Conservation (phyloP, 92 coral and sea anemone genomes). For the Hydrozoanthus gracilis region DNA sequence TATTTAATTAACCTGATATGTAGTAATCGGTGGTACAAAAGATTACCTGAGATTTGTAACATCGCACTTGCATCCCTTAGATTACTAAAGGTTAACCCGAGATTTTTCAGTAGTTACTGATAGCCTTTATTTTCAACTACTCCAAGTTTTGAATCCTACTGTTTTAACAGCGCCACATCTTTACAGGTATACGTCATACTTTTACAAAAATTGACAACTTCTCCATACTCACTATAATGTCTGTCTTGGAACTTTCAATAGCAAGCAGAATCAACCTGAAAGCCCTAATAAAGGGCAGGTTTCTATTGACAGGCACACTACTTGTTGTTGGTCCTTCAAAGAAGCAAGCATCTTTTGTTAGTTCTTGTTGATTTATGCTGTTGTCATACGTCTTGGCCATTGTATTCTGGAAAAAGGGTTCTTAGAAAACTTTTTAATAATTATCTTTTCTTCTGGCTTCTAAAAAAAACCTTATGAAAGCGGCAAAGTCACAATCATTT, state of each 20-base stretch:
- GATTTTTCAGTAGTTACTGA: too few relatives aligned
- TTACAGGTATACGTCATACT: neutral
- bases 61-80: too few relatives aligned
- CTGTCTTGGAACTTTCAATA: conserved; percentile 34
- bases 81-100: too few relatives aligned
- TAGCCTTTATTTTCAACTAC: too few relatives aligned
- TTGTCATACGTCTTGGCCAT: neutral
- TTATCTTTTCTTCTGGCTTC: neutral
- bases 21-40: too few relatives aligned
- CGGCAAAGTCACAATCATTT: too few relatives aligned
- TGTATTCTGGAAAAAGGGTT: neutral
- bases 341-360: neutral
- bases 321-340: conserved; percentile 12
- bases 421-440: too few relatives aligned
- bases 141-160: too few relatives aligned
- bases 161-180: too few relatives aligned
- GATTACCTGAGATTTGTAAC: too few relatives aligned
- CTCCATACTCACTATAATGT: conserved; percentile 10
- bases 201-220: too few relatives aligned
- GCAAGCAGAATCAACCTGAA: conserved; percentile 23
- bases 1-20: too few relatives aligned
- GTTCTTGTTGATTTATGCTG: neutral
- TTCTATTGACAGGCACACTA: neutral
- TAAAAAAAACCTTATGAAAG: neutral
- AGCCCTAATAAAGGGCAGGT: neutral